Evolutionary conservation across 2,113 vertebrate genomes (phyloP), one percentile per base, ranked within the genome.

Genomic region (Addax nasomaculatus): DNA sequence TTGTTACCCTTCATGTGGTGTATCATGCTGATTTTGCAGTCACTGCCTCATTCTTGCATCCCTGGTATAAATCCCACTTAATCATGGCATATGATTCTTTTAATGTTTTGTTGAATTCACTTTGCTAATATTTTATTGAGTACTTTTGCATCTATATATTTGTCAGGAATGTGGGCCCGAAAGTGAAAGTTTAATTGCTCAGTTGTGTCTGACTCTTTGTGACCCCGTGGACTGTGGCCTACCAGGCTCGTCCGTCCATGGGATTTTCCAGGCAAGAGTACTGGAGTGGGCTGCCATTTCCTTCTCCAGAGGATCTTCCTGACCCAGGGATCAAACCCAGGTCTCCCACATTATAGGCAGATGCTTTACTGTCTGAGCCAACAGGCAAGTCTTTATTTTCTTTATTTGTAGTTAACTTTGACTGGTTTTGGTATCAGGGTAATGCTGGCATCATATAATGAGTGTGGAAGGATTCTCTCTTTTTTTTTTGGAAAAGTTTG

Each of bases 281-380:
- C 5, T 39, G 19, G n/a, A 73, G 19, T 39, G 10, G 67, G n/a
- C 1, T 73, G 67, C 19, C 67, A 25, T 73, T 73, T 39, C 67
- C 67, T 39, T 39, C 67, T 73, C 67, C 67, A 73, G 67, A 6
- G 67, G n/a, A 36, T 70, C n/a, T 39, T 39, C 11, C 10, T 0
- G 1, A 39, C 10, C 19, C 67, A 73, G 67, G n/a, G n/a, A 39
- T 73, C 0, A 0, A 73, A 73, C 10, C 36, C 0, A 0, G n/a
- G 10, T 39, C 67, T 73, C 67, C n/a, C 5, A 13, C 67, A 3
- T 73, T 73, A 73, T 73, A 39, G 67, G n/a, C 21, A 39, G 67
- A 73, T 0, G 0, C n/a, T 25, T 23, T 70, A 70, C 67, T 0
- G 0, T 12, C 67, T 76, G 36, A 39, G 12, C 23, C 23, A 76